These are phyloP conservation scores for Acanthurus lineatus DNA, from an alignment of 2,797 vertebrate genomes.

Conservation along the genomic window DNA sequence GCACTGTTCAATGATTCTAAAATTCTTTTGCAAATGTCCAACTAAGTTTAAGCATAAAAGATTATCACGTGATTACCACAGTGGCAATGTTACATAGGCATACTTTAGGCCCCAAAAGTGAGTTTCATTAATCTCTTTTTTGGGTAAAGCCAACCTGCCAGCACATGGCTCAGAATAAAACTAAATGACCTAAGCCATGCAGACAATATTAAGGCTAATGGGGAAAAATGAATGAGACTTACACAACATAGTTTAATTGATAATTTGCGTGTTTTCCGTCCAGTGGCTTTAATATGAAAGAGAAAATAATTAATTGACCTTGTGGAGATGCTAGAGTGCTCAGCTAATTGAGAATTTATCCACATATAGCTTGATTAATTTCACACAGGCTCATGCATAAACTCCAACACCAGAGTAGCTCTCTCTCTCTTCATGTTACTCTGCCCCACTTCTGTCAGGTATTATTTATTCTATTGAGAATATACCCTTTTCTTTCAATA, in stretches of 20 bases:
- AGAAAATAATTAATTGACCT: conserved; percentile 12
- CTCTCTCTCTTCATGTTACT: conserved; percentile 28
- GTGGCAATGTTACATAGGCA: not conserved
- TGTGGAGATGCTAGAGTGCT: not conserved
- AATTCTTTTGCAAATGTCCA: not conserved
- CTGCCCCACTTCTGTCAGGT: conserved; percentile 77
- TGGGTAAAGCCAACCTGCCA: conserved; percentile 4
- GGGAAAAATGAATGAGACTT: not conserved
- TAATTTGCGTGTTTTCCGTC: not conserved
- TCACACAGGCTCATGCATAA: not conserved
- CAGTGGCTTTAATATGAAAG: not conserved
- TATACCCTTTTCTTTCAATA: conserved; percentile 42
- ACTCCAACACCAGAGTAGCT: not conserved
- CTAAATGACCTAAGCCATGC: not conserved
- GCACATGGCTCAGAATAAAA: not conserved
- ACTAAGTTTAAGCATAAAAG: conserved; percentile 9
- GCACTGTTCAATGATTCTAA: too few relatives aligned
- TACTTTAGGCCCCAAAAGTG: not conserved
- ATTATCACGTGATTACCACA: not conserved
- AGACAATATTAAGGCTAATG: not conserved
- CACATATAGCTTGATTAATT: conserved; percentile 20
- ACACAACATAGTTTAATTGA: conserved; percentile 1
- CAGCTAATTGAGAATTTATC: not conserved
- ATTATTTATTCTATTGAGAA: conserved; percentile 49
- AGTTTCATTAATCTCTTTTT: conserved; percentile 1